Base-by-base conservation (phyloP, 2,797 vertebrate species). In the Sebastes hubbsi region DNA sequence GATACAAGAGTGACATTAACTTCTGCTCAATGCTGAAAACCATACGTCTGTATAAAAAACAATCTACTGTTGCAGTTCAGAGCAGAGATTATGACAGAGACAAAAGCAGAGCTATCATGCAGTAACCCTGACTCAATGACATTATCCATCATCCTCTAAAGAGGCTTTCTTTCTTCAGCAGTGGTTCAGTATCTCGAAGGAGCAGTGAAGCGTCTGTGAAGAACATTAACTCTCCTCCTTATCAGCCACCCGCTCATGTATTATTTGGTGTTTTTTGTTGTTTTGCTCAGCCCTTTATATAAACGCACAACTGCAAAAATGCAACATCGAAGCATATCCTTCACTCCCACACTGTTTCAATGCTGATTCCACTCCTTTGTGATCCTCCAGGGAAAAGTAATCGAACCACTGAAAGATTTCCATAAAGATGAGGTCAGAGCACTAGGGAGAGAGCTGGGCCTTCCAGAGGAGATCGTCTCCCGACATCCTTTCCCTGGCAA, bases 391-490 rank as follows among this genome's bases (percentile, higher is more conserved):
- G 99, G 98, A 78, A 99, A 98, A 95, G 98, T 99, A 82, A 99
- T 99, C 88, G 99, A 99, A 89, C 99, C 99, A 1, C 94, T 99
- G 92, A 99, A 99, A 92, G 98, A 99, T 92, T 99, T 99, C 77
- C 99, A 99, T 94, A 99, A 99, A 92, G 99, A 99, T 91, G 99
- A 99, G 92, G 99, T 99, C 62, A 92, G 98, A 94, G 96, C 97
- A 22, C 94, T 99, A 63, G 98, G 99, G 8, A 96, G 98, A 92
- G 98, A 99, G 84, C 96, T 99, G 67, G 99, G 97, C 29, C 96
- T 99, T 74, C 99, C 99, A 34, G 99, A 99, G 75, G 99, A 99
- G 82, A 96, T 99, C 27, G 97, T 99, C 77, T 97, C 94, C 13
- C 95, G 99, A 87, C 98, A 99, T 89, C 99, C 99, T 52, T 99